These are phyloP conservation scores for Nyctereutes procyonoides DNA, from an alignment of 2,113 vertebrate genomes.

Conservation along the genomic window DNA sequence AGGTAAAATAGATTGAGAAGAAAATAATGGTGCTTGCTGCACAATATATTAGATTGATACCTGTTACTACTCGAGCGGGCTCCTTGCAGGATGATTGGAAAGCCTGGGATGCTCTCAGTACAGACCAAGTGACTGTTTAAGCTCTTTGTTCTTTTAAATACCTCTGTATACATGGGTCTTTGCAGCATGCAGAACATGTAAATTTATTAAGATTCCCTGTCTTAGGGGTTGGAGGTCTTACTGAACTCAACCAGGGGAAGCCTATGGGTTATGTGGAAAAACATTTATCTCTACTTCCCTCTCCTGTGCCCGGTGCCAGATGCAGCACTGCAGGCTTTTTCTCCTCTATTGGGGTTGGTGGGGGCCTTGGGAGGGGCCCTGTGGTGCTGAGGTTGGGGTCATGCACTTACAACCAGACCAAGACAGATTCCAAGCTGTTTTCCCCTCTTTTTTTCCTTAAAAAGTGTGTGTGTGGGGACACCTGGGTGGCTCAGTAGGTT, in stretches of 20 bases:
- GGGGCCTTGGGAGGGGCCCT: neutral
- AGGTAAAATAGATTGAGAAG: constrained; percentile 73
- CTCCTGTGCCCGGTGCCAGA: no score
- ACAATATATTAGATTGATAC: constrained; percentile 77
- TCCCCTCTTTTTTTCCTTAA: neutral
- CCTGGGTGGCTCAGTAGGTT: neutral
- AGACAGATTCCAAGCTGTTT: neutral
- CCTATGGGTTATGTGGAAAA: neutral
- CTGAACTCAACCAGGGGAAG: neutral
- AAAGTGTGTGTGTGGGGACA: no score
- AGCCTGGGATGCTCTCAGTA: neutral
- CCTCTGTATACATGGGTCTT: neutral
- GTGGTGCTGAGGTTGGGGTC: neutral
- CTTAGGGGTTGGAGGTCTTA: neutral
- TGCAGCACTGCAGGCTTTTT: neutral
- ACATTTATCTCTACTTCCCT: neutral
- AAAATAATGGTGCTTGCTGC: constrained; percentile 70
- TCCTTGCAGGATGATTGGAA: constrained; percentile 59
- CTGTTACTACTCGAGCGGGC: constrained; percentile 81
- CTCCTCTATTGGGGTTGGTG: neutral
- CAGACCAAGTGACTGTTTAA: constrained; percentile 48
- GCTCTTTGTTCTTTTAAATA: constrained; percentile 67
- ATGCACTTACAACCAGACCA: neutral
- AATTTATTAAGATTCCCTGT: neutral
- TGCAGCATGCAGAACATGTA: neutral